Conservation (phyloP, 2,888 invertebrate species). For the Lithodes maja region DNA sequence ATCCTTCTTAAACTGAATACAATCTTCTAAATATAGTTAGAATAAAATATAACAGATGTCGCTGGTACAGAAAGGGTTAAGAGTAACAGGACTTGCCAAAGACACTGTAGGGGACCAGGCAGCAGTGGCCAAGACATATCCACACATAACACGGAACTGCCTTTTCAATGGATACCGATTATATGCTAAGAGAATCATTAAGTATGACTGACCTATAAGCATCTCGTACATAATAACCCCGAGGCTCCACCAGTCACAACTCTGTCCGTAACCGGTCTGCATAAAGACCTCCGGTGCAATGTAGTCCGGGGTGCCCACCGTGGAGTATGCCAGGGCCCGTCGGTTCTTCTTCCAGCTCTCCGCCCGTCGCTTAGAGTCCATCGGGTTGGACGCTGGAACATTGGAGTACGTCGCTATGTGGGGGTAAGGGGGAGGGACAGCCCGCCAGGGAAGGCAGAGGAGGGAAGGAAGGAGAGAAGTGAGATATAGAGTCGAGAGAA, state of each 20-base stretch:
- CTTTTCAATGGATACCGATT: too few species aligned
- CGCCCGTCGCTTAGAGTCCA: slow-evolving; percentile 98
- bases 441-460: neutral
- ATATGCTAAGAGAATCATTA: neutral
- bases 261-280: slow-evolving; percentile 95
- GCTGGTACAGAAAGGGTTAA: too few species aligned
- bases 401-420: slow-evolving; percentile 67
- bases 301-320: slow-evolving; percentile 98
- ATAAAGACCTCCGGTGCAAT: slow-evolving; percentile 93
- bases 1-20: too few species aligned
- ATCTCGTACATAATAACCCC: slow-evolving; percentile 99
- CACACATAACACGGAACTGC: too few species aligned
- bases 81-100: too few species aligned
- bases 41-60: too few species aligned
- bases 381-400: slow-evolving; percentile 81
- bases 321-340: slow-evolving; percentile 94
- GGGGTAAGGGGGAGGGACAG: slow-evolving; percentile 36
- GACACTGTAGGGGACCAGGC: too few species aligned
- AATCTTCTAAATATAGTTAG: too few species aligned
- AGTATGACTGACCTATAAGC: slow-evolving; percentile 88
- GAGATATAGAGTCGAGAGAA: neutral
- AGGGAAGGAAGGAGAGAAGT: slow-evolving; percentile 3
- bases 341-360: slow-evolving; percentile 99
- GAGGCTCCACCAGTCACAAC: slow-evolving; percentile 99
- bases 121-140: too few species aligned